phyloP scores from a whole-genome alignment of 2,113 vertebrate species.

The Onychostruthus taczanowskii region DNA sequence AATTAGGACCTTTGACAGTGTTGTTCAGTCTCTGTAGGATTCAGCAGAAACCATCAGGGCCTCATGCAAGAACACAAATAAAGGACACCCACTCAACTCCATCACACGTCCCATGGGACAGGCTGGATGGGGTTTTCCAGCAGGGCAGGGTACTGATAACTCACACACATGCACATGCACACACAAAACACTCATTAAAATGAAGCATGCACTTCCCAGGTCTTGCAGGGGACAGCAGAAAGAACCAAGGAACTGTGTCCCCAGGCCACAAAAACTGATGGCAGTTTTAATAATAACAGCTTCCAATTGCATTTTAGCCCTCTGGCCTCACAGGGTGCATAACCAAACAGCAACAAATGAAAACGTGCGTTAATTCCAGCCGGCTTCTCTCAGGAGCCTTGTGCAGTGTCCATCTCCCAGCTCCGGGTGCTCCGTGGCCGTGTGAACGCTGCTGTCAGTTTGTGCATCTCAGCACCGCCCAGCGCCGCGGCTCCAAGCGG shows the following conservation, averaged over 20 bases:
- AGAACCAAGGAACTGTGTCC: not conserved
- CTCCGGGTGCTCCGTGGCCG: not conserved
- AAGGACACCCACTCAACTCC: not conserved
- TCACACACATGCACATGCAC: not conserved
- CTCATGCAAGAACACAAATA: not conserved
- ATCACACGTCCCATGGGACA: fast-evolving
- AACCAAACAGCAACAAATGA: not conserved
- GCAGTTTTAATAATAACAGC: not conserved
- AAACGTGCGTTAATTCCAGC: not conserved
- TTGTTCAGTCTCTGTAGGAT: not conserved
- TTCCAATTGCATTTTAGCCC: slow-evolving; percentile 1
- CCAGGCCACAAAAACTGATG: not conserved
- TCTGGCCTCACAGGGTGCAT: not conserved
- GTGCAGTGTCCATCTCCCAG: not conserved
- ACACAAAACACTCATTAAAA: not conserved
- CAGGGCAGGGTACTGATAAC: not conserved
- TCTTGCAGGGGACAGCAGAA: not conserved
- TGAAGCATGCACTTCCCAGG: not conserved
- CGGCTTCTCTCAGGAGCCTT: not conserved
- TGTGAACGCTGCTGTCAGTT: not conserved
- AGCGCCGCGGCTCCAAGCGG: fast-evolving
- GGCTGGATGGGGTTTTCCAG: not conserved
- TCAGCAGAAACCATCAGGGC: not conserved
- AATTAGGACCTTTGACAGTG: not conserved
- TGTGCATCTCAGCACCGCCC: not conserved